phyloP scores from a whole-genome alignment of 2,113 vertebrate species.

The Progne subis region DNA sequence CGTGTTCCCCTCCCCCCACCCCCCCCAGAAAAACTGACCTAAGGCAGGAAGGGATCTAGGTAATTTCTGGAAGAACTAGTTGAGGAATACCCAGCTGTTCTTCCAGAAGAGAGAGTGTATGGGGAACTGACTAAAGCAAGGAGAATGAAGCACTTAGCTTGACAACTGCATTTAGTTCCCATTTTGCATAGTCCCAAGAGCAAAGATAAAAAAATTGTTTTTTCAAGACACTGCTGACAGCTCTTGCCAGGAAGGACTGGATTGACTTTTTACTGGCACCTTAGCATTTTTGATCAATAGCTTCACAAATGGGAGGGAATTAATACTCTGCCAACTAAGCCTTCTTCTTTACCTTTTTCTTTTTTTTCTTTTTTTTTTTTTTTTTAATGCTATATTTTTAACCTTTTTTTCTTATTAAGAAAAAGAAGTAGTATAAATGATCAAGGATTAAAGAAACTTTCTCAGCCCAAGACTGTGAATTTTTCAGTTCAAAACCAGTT shows the following conservation, averaged over 20 bases:
- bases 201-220: neutral
- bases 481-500: conserved; percentile 46
- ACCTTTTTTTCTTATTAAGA: neutral
- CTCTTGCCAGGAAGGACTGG: conserved; percentile 11
- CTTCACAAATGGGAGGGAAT: conserved; percentile 14
- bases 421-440: neutral
- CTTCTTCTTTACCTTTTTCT: neutral
- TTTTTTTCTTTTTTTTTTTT: neutral
- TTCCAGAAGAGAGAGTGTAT: neutral
- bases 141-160: neutral
- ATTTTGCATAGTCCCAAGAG: neutral
- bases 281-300: conserved; percentile 45
- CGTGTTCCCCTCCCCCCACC: no score
- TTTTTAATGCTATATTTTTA: neutral
- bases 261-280: conserved; percentile 48
- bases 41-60: neutral
- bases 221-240: neutral
- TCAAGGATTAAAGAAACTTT: conserved; percentile 17
- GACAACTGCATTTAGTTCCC: neutral
- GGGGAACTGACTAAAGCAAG: neutral
- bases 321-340: neutral
- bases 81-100: neutral
- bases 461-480: conserved; percentile 8
- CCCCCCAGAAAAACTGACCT: neutral
- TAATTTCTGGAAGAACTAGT: neutral